phyloP scores from a whole-genome alignment of 2,797 vertebrate species.

The Thalassophryne amazonica region DNA sequence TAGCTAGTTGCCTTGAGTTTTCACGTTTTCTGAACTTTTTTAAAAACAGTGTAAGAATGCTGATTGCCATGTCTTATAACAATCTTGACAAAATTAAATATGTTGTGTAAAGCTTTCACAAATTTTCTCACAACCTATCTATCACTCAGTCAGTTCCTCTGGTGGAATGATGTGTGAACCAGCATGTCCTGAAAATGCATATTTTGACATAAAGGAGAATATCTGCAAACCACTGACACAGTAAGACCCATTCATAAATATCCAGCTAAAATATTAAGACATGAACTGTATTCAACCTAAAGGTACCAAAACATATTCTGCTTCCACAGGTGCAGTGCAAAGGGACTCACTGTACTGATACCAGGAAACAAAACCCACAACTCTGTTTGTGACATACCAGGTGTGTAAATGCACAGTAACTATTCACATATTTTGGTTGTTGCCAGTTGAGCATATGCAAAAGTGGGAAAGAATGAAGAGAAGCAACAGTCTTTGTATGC shows the following conservation, averaged over 20 bases:
- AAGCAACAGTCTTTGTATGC: too few species aligned
- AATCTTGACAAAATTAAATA: too few species aligned
- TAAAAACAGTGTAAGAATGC: too few species aligned
- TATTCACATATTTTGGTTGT: too few species aligned
- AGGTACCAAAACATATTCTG: background rate
- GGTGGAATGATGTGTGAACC: conserved; percentile 23
- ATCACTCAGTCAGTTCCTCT: background rate
- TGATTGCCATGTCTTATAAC: background rate
- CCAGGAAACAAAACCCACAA: conserved; percentile 65
- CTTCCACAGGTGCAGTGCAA: conserved; percentile 45
- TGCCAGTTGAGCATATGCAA: too few species aligned
- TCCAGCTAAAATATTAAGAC: background rate
- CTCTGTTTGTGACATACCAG: conserved; percentile 26
- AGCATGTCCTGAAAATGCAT: conserved; percentile 32
- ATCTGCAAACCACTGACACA: conserved; percentile 34
- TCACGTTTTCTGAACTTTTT: too few species aligned
- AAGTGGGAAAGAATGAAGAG: too few species aligned
- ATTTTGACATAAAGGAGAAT: conserved; percentile 31
- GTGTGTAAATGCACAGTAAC: conserved; percentile 31
- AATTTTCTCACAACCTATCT: background rate
- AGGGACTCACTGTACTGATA: conserved; percentile 26
- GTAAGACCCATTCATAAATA: conserved; percentile 44
- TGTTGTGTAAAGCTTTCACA: too few species aligned
- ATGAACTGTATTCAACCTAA: background rate
- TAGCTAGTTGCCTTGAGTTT: too few species aligned